Base-by-base conservation (phyloP, 1,140 invertebrate species). In the Micrasema longulum region DNA sequence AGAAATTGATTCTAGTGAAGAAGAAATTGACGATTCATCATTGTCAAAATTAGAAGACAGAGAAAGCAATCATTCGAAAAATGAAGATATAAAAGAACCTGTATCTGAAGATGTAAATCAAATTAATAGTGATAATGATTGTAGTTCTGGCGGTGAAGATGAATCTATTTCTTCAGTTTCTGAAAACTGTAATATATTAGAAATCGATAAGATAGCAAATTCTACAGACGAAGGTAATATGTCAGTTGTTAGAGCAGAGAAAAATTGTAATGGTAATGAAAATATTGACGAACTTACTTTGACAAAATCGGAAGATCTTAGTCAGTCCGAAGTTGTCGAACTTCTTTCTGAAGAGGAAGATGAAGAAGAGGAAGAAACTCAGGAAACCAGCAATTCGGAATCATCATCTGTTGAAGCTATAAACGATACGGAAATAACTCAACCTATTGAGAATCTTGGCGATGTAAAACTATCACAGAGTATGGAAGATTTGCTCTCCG, bases 401-500 rank as follows among this genome's bases (percentile, higher is more conserved):
- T 31, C 26, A 7, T 31, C 26, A 7, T 31, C 26, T 31, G 26
- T 31, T 31, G 26, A 31, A 4, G 26, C 26, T 7, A 31, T 31
- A 4, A 31, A 7, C 7, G 26, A 31, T 31, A 31, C 26, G 26
- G 26, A 31, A 31, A 31, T 31, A 31, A 31, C 26, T 7, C 26
- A 31, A 31, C 26, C 47, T 3, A n/a, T 18, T 9, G 16, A 48
- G 16, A 20, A 16, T 18, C 16, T 48, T 1, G 23, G 43, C 2
- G 43, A 45, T 31, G 43, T 64, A 20, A 41, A 47, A 35, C 16
- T 45, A 64, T 47, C 60, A 12, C 9, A 31, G 5, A 47, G 43
- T 10, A 47, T 26, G 43, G 60, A 64, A 14, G 43, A 64, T 26
- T 26, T 47, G n/a, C 43, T 64, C 14, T 38, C 60, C 41, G 60